Evolutionary conservation across 2,797 vertebrate species (phyloP).

Genomic region (Cottoperca gobio): DNA sequence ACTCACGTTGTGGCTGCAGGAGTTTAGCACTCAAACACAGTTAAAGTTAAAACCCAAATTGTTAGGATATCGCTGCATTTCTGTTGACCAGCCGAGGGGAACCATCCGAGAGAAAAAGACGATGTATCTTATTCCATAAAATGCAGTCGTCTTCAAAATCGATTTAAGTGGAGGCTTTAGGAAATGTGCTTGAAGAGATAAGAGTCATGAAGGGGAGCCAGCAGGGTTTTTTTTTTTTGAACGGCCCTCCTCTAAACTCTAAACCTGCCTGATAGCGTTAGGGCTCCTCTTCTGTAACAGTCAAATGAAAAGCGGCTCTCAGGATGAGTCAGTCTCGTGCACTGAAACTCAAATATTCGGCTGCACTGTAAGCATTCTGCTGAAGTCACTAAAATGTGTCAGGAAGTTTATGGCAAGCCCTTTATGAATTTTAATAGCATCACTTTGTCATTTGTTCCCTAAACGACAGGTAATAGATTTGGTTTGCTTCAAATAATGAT

Average conservation of each 20-base stretch:
- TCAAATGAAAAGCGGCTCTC: conserved; percentile 64
- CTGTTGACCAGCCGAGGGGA: conserved; percentile 29
- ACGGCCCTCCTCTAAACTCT: conserved; percentile 57
- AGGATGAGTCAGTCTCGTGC: conserved; percentile 51
- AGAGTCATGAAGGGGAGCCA: conserved; percentile 64
- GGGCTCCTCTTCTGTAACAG: conserved; percentile 53
- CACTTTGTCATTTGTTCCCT: conserved; percentile 40
- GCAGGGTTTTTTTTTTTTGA: conserved; percentile 33
- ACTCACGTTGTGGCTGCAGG: conserved; percentile 19
- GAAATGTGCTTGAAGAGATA: conserved; percentile 79
- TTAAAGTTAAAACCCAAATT: conserved; percentile 51
- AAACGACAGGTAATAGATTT: conserved; percentile 51
- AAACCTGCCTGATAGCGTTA: conserved; percentile 70
- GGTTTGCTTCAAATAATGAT: conserved; percentile 55
- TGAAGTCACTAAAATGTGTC: conserved; percentile 61
- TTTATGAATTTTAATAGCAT: conserved; percentile 60
- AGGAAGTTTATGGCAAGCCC: conserved; percentile 53
- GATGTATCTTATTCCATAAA: conserved; percentile 67
- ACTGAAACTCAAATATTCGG: conserved; percentile 51
- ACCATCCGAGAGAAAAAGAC: conserved; percentile 25
- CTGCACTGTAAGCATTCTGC: conserved; percentile 59
- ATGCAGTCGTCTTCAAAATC: conserved; percentile 73
- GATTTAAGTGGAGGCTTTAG: conserved; percentile 72
- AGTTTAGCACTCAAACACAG: conserved; percentile 28
- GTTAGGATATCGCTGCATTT: conserved; percentile 29